Conservation (phyloP, 1,140 invertebrate genomes). For the Musca vetustissima region DNA sequence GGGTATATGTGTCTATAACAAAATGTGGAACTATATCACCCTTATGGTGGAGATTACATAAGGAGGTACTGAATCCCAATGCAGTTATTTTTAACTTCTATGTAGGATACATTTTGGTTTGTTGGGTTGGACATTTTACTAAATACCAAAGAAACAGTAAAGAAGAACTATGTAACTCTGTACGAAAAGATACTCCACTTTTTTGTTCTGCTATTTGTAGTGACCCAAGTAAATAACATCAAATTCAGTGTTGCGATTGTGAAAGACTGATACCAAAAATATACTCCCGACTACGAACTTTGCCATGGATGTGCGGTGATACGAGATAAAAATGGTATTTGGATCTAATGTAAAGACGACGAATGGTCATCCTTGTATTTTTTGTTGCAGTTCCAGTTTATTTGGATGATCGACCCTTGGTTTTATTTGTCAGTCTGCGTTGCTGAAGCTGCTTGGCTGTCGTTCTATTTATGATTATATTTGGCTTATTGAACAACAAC, state of each 20-base stretch:
- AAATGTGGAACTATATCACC: no score
- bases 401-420: no score
- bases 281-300: no score
- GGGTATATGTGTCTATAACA: no score
- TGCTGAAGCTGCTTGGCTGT: not conserved
- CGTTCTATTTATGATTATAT: constrained; percentile 18
- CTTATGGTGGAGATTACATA: no score
- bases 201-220: not conserved
- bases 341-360: not conserved
- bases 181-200: not conserved
- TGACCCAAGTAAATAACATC: constrained; percentile 13
- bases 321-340: not conserved
- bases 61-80: no score
- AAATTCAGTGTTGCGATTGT: not conserved
- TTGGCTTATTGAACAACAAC: constrained; percentile 15
- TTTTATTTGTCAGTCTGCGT: not conserved
- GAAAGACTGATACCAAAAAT: not conserved
- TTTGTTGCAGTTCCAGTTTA: no score
- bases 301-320: no score
- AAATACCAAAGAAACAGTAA: not conserved
- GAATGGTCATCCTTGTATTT: constrained; percentile 2
- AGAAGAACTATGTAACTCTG: no score
- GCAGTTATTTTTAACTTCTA: no score
- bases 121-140: constrained; percentile 15
- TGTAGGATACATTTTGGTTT: no score